Conservation (phyloP, 2,113 vertebrate species). For the Catharus fuscescens region DNA sequence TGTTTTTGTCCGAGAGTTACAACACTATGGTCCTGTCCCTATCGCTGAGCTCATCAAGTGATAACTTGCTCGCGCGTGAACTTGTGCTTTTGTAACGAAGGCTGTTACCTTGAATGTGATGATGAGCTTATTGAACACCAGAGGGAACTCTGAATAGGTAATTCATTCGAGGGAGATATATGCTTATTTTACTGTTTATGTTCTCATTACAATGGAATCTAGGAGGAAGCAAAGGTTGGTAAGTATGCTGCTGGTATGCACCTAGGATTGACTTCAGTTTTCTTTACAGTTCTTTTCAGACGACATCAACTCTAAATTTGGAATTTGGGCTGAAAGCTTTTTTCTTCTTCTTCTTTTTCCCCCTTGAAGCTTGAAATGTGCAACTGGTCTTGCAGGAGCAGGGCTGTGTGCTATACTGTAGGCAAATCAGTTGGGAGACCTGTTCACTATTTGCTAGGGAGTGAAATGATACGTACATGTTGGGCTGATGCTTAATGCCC, state of each 20-base stretch:
- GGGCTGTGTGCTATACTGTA: neutral
- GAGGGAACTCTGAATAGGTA: slow-evolving; percentile 67
- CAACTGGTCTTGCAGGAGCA: neutral
- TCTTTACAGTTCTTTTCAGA: neutral
- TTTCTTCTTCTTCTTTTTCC: rapidly evolving
- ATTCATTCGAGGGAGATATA: neutral
- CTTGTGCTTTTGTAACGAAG: neutral
- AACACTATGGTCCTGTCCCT: neutral
- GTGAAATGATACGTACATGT: rapidly evolving
- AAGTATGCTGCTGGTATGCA: slow-evolving; percentile 1
- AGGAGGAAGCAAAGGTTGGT: slow-evolving; percentile 15
- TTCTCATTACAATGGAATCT: slow-evolving; percentile 58
- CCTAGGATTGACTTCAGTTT: neutral
- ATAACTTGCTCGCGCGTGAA: neutral
- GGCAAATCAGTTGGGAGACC: neutral
- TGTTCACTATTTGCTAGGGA: neutral
- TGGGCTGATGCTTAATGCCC: neutral
- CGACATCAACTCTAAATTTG: neutral
- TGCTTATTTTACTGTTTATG: slow-evolving; percentile 34
- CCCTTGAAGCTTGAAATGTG: neutral
- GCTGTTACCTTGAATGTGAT: slow-evolving; percentile 21
- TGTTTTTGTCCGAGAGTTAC: neutral
- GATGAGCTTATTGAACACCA: slow-evolving; percentile 53
- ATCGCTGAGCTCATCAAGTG: neutral
- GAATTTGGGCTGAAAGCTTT: neutral